phyloP scores from a whole-genome alignment of 2,797 vertebrate genomes.

The Myoxocephalus aenaeus region DNA sequence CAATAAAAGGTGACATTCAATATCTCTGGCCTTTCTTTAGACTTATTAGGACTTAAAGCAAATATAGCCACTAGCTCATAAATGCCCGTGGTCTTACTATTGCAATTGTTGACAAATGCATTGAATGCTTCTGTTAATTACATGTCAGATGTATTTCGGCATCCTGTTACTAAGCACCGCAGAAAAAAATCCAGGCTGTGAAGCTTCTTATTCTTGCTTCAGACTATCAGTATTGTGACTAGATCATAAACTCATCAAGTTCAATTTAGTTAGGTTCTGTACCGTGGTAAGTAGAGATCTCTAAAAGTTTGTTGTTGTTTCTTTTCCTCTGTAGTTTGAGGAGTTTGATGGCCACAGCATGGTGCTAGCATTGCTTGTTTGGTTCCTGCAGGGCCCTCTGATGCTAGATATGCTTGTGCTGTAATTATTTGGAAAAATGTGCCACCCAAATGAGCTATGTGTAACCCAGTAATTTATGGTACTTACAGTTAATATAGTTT shows the following conservation, averaged over 20 bases:
- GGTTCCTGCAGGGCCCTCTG: not conserved
- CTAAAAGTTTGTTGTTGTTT: not conserved
- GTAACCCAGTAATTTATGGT: not conserved
- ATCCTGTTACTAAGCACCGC: constrained; percentile 49
- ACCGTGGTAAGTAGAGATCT: constrained; percentile 38
- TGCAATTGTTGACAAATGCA: constrained; percentile 72
- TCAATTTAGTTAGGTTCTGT: constrained; percentile 27
- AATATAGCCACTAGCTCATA: constrained; percentile 77
- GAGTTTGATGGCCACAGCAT: not conserved
- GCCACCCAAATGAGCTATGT: not conserved
- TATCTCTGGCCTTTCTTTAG: constrained; percentile 71
- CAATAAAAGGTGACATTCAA: constrained; percentile 80
- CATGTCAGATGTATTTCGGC: constrained; percentile 56
- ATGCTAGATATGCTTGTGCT: constrained; percentile 13
- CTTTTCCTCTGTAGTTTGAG: constrained; percentile 11
- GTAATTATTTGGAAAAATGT: constrained; percentile 1
- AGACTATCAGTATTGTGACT: constrained; percentile 33
- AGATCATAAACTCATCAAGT: constrained; percentile 26
- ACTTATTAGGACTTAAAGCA: constrained; percentile 83
- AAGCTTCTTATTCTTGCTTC: constrained; percentile 41
- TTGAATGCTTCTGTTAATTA: constrained; percentile 61
- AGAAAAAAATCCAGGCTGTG: constrained; percentile 31
- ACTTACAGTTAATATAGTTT: not conserved
- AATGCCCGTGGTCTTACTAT: constrained; percentile 52
- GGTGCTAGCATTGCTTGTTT: constrained; percentile 12